phyloP scores from a whole-genome alignment of 2,888 invertebrate species.

The Drosophila peninsularis region DNA sequence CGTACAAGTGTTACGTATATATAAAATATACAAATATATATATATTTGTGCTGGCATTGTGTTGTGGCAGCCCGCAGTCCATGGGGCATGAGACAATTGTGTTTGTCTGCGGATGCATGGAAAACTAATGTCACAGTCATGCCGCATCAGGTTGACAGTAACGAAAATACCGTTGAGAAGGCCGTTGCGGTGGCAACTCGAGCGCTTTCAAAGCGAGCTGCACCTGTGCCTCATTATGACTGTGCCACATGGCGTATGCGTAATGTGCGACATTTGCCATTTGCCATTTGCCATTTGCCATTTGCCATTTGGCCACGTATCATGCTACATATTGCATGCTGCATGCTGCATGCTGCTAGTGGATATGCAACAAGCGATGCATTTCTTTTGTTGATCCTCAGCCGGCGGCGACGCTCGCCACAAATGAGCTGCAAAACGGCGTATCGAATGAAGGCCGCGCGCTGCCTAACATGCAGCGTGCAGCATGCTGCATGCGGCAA shows the following conservation, averaged over 20 bases:
- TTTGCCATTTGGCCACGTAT: not conserved
- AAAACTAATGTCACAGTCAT: constrained; percentile 75
- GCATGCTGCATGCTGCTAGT: constrained; percentile 10
- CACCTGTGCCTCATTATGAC: constrained; percentile 9
- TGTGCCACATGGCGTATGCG: constrained; percentile 28
- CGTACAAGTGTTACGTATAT: not conserved
- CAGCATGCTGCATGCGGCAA: not conserved
- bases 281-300: constrained; percentile 12
- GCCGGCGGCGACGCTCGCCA: constrained; percentile 8
- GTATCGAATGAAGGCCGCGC: constrained; percentile 26
- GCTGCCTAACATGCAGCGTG: constrained; percentile 9
- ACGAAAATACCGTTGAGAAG: constrained; percentile 56
- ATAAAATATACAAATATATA: not conserved
- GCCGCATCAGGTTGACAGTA: constrained; percentile 69
- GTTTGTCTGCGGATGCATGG: constrained; percentile 41
- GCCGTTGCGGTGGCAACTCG: not conserved
- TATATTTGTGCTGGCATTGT: not conserved
- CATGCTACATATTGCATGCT: not conserved
- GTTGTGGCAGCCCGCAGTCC: constrained; percentile 6
- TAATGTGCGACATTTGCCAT: constrained; percentile 43
- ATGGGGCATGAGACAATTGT: not conserved
- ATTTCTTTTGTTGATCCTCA: constrained; percentile 48
- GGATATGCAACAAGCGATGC: constrained; percentile 42
- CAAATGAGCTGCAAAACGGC: constrained; percentile 33
- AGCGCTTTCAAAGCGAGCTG: constrained; percentile 8